phyloP scores from a whole-genome alignment of 1,140 invertebrate species.

The Cydia fagiglandana region DNA sequence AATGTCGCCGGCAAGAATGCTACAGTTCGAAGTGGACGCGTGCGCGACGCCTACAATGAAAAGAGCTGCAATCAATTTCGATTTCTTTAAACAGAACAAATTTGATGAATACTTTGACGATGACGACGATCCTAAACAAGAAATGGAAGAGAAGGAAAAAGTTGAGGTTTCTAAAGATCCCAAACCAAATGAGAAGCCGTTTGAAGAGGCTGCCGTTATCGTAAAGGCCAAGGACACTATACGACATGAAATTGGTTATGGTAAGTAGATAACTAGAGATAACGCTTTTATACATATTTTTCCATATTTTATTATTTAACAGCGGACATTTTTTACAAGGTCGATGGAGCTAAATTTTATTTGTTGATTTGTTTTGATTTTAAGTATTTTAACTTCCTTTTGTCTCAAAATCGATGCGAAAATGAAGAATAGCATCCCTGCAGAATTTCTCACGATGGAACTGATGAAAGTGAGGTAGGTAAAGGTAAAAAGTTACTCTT shows the following conservation, averaged over 20 bases:
- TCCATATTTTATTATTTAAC: neutral
- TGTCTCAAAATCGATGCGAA: conserved; percentile 23
- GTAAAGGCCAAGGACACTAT: conserved; percentile 61
- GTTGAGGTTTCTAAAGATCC: conserved; percentile 45
- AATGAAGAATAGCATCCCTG: neutral
- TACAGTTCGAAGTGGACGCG: conserved; percentile 67
- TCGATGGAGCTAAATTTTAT: neutral
- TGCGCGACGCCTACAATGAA: conserved; percentile 72
- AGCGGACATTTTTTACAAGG: conserved; percentile 6
- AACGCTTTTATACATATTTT: neutral
- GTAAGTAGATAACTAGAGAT: conserved; percentile 53
- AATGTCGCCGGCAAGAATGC: conserved; percentile 71
- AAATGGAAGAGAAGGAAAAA: conserved; percentile 40
- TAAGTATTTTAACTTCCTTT: neutral
- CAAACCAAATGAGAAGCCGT: conserved; percentile 39
- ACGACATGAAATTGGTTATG: conserved; percentile 69
- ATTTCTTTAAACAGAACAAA: conserved; percentile 67
- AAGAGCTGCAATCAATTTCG: conserved; percentile 65
- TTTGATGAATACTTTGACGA: conserved; percentile 65
- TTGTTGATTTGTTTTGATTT: conserved; percentile 9
- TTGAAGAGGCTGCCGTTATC: conserved; percentile 67
- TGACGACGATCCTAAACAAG: conserved; percentile 47
- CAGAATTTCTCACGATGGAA: no score
- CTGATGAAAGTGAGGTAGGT: no score
- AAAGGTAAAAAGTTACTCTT: no score